Base-by-base conservation (phyloP, 1,140 invertebrate genomes). In the Vollenhovia emeryi region DNA sequence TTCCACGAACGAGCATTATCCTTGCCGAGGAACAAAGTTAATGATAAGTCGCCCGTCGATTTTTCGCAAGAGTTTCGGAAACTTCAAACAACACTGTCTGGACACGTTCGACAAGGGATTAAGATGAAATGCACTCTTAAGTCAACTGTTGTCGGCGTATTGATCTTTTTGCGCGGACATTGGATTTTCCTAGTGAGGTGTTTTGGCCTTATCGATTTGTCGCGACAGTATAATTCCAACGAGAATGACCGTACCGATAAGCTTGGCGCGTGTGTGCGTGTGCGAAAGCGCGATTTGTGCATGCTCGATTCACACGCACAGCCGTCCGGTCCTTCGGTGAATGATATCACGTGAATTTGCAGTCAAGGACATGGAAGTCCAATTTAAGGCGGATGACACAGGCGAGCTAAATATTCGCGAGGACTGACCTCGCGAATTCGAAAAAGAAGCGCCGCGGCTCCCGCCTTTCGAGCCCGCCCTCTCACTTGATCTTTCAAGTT, bases 281-380 rank as follows among this genome's bases (percentile, higher is more conserved):
- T 64, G n/a, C 8, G 75, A 48, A 78, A 40, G 30, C 43, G 43
- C 52, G 60, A 68, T 66, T 76, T 60, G 75, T 15, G 40, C 40
- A n/a, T 78, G 43, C 27, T 7, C 30, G 50, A 40, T 57, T 74
- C 71, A 7, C 52, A 59, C 36, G 36, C 40, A 33, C 48, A 45
- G 15, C 30, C 43, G 40, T 76, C 73, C n/a, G 40, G 40, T 13
- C 30, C 57, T 30, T 6, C 30, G 75, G 7, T 78, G 60, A 78
- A 66, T 52, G 45, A 66, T 78, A 66, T 78, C 55, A 36, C 13
- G 40, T 40, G 43, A 48, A 76, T 64, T 78, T 27, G 13, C 30
- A 78, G 21, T 79, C 79, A 75, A 83, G 80, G 80, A 80, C 76
- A 8, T 48, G 55, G 9, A 76, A n/a, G 55, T 83, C 57, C 55